Percentiles rank a stretch among this genome's conserved stretches.
Evolutionary conservation across 2,797 vertebrate species (phyloP).

Genomic region (Meriones psammophilus): DNA sequence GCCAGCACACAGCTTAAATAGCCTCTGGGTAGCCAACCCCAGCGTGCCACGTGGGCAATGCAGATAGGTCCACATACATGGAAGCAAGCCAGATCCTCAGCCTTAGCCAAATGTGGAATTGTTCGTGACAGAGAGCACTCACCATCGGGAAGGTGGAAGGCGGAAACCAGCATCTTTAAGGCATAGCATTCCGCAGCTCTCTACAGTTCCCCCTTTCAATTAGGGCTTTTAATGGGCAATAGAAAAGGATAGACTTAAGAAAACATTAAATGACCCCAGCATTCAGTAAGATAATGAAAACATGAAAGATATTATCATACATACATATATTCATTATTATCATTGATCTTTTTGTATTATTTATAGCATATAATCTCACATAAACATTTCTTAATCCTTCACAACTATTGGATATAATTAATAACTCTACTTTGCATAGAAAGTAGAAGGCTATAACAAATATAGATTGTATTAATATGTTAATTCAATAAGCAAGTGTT

Average conservation of each 20-base stretch:
- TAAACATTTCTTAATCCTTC: not conserved
- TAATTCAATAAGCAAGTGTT: not conserved
- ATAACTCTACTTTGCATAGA: not conserved
- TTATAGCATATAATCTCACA: not conserved
- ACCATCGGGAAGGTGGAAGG: no score
- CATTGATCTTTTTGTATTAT: not conserved
- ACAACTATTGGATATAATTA: slow-evolving; percentile 22
- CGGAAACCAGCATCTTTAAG: no score
- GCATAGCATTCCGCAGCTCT: no score
- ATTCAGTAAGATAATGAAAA: not conserved
- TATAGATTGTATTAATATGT: not conserved
- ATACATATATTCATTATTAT: slow-evolving; percentile 8
- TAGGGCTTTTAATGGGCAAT: not conserved
- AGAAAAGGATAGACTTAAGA: not conserved
- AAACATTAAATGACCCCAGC: not conserved
- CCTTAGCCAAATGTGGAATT: no score
- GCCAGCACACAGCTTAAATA: no score
- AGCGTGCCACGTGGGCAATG: no score
- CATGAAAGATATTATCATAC: not conserved
- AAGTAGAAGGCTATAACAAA: not conserved
- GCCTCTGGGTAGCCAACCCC: no score
- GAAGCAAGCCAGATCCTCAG: no score
- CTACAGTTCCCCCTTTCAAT: no score
- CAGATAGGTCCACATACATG: no score
- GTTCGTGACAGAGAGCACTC: no score